Evolutionary conservation across 2,888 invertebrate genomes (phyloP).

Genomic region (Dasysyrphus tricinctus): DNA sequence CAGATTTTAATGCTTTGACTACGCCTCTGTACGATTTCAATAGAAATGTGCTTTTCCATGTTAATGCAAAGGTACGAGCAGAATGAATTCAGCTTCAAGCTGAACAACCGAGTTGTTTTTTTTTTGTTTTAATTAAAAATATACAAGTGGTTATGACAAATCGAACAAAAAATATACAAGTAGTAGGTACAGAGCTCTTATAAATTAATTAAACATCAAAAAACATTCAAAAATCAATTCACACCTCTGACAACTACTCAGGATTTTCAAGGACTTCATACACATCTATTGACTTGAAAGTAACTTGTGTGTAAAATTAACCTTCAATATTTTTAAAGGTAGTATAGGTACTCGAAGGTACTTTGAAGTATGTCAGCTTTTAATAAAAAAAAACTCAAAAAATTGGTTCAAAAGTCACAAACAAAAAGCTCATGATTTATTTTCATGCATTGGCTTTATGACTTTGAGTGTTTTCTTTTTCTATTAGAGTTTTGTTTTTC

Average conservation of each 20-base stretch:
- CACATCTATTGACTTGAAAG: neutral
- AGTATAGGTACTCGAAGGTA: no score
- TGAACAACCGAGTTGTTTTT: neutral
- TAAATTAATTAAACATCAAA: neutral
- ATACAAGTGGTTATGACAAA: no score
- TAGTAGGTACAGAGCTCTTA: neutral
- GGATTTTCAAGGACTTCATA: neutral
- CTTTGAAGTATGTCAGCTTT: neutral
- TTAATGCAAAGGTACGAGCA: no score
- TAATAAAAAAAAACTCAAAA: neutral
- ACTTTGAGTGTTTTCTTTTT: neutral
- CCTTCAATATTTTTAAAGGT: neutral
- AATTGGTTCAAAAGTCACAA: slow-evolving; percentile 2
- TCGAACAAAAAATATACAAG: no score
- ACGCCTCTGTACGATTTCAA: no score
- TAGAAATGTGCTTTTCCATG: no score
- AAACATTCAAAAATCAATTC: neutral
- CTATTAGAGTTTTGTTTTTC: neutral
- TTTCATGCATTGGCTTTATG: neutral
- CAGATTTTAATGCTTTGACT: no score
- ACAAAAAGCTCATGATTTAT: neutral
- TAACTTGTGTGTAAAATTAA: neutral
- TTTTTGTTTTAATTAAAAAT: neutral
- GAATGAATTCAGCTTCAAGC: no score
- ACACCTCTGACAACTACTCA: neutral